These are phyloP conservation scores for Trichonephila clavipes DNA, from an alignment of 1,140 invertebrate genomes.

Conservation along the genomic window DNA sequence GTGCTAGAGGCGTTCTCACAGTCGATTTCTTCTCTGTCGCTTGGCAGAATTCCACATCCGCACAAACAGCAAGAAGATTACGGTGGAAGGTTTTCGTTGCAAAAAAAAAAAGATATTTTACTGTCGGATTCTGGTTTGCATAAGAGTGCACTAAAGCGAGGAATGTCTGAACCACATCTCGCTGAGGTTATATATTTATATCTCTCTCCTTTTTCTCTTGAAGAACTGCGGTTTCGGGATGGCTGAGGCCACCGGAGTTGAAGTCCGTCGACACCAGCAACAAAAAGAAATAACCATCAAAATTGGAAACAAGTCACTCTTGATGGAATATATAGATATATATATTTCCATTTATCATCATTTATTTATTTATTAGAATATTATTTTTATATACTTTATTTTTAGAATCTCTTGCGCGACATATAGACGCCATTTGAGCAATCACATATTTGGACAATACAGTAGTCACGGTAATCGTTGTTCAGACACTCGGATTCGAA, in stretches of 20 bases:
- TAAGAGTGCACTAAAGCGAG: conserved; percentile 9
- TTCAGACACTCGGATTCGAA: conserved; percentile 44
- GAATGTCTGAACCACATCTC: conserved; percentile 48
- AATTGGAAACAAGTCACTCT: conserved; percentile 22
- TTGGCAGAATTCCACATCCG: background rate
- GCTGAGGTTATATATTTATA: background rate
- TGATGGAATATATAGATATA: conserved; percentile 30
- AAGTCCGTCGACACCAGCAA: conserved; percentile 6
- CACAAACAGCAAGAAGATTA: background rate
- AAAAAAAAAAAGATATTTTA: background rate
- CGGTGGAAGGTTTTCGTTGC: conserved; percentile 12
- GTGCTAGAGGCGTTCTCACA: background rate
- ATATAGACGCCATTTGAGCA: conserved; percentile 46
- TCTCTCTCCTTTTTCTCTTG: background rate
- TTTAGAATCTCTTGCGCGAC: conserved; percentile 17
- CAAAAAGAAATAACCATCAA: background rate
- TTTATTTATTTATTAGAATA: conserved; percentile 51
- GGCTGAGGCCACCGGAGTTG: background rate
- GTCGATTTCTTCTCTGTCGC: background rate
- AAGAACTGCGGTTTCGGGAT: conserved; percentile 8
- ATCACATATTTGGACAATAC: conserved; percentile 47
- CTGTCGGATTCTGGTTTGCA: background rate
- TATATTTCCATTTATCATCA: conserved; percentile 6
- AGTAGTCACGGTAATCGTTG: conserved; percentile 49
- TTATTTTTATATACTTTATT: conserved; percentile 38